Percentiles rank a stretch among this genome's conserved stretches.
Conservation (phyloP, 30 jellyfish, hydroid and myxozoan species). For the Nemopilema nomurai region DNA sequence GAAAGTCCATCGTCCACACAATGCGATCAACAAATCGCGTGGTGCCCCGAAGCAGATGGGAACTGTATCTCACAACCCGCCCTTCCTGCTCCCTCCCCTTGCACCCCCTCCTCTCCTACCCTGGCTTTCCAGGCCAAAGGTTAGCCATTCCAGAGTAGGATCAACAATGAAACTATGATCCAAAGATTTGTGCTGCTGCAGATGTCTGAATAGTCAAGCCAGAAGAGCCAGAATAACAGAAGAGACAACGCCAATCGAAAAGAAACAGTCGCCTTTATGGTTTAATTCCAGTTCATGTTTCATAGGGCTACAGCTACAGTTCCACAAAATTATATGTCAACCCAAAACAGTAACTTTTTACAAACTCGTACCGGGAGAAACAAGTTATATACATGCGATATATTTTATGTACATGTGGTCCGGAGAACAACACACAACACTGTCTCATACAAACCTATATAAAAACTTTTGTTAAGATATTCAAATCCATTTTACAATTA, state of each 20-base stretch:
- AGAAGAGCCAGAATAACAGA: not conserved
- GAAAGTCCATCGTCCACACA: no score
- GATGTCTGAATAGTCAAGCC: no score
- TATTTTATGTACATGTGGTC: not conserved
- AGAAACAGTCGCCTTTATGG: no score
- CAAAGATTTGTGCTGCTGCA: no score
- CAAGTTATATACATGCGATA: not conserved
- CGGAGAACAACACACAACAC: not conserved
- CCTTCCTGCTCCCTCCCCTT: no score
- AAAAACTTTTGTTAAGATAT: not conserved
- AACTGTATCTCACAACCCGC: no score
- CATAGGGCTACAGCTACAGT: not conserved
- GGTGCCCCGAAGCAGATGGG: no score
- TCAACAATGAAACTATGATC: no score
- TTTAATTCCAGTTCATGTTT: not conserved
- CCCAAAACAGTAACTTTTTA: not conserved
- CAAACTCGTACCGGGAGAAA: not conserved
- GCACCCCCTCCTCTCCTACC: no score
- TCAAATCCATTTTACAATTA: not conserved
- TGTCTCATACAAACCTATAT: not conserved
- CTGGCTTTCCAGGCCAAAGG: no score
- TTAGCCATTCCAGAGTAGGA: no score
- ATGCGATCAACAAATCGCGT: no score
- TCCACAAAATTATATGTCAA: not conserved
- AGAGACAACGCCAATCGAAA: not conserved